phyloP scores from a whole-genome alignment of 2,113 vertebrate species.

The Empidonax traillii region DNA sequence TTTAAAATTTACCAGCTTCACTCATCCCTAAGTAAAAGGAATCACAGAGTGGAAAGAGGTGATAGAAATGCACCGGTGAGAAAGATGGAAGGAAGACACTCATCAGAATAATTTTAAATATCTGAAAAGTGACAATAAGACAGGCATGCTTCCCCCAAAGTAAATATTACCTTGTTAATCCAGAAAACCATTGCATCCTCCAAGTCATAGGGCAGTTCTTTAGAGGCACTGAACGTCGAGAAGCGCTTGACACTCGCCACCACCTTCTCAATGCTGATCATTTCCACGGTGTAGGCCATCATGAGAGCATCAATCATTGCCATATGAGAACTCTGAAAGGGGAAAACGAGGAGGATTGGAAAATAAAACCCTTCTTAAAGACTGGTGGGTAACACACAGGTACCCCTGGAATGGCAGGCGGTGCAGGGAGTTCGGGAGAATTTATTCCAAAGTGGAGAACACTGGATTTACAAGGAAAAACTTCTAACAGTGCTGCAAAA shows the following conservation, averaged over 20 bases:
- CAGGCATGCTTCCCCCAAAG: not conserved
- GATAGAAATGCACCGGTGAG: not conserved
- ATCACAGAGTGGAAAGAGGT: not conserved
- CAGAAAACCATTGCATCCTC: constrained; percentile 99
- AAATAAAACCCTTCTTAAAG: not conserved
- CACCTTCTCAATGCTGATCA: constrained; percentile 99
- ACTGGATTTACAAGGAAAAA: not conserved
- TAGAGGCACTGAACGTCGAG: constrained; percentile 96
- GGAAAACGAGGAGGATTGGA: not conserved
- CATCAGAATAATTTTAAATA: not conserved
- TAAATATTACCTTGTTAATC: constrained; percentile 91
- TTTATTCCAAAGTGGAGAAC: not conserved
- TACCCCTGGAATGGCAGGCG: not conserved
- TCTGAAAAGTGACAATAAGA: not conserved
- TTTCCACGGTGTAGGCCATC: constrained; percentile 98
- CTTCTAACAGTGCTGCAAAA: not conserved
- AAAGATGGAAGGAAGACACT: not conserved
- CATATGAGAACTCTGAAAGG: constrained; percentile 89
- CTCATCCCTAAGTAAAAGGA: not conserved
- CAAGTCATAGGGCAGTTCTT: constrained; percentile 96
- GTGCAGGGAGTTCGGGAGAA: not conserved
- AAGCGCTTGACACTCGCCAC: constrained; percentile 95
- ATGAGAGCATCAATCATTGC: constrained; percentile 97
- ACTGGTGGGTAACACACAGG: fast-evolving
- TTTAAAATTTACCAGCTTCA: not conserved